These are phyloP conservation scores for Oxyura jamaicensis DNA, from an alignment of 2,113 vertebrate genomes.

Conservation along the genomic window DNA sequence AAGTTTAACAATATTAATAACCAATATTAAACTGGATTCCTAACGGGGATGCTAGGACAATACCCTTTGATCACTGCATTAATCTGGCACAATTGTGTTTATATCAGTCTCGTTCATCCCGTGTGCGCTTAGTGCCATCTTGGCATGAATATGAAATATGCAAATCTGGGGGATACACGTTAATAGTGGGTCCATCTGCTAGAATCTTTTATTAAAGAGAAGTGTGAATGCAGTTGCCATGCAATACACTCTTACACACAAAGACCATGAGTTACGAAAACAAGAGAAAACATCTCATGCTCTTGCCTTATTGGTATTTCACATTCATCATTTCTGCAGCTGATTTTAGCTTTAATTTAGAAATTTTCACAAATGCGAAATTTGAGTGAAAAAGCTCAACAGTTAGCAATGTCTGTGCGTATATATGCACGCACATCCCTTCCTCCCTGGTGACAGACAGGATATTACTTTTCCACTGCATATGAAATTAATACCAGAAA, in stretches of 20 bases:
- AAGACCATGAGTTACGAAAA: slow-evolving; percentile 51
- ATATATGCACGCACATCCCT: neutral
- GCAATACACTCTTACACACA: slow-evolving; percentile 72
- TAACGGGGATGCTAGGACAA: neutral
- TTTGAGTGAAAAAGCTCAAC: neutral
- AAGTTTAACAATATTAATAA: slow-evolving; percentile 48
- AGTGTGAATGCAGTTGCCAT: slow-evolving; percentile 82
- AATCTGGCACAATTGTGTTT: slow-evolving; percentile 44
- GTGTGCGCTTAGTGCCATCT: slow-evolving; percentile 49
- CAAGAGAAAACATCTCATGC: slow-evolving; percentile 47
- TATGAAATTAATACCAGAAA: slow-evolving; percentile 51
- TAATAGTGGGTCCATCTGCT: slow-evolving; percentile 80
- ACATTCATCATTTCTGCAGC: neutral
- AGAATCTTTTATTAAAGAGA: slow-evolving; percentile 69
- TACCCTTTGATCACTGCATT: slow-evolving; percentile 37
- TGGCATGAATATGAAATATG: slow-evolving; percentile 65
- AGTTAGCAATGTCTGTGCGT: neutral
- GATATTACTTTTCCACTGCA: slow-evolving; percentile 54
- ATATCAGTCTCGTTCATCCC: slow-evolving; percentile 23
- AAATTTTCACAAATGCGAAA: neutral
- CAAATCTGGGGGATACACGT: slow-evolving; percentile 70
- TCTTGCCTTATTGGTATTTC: slow-evolving; percentile 29
- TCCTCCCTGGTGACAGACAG: slow-evolving; percentile 49
- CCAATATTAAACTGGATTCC: slow-evolving; percentile 25
- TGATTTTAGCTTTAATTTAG: neutral